Evolutionary conservation across 1,140 invertebrate genomes (phyloP).

Genomic region (Papilio aristodemus): DNA sequence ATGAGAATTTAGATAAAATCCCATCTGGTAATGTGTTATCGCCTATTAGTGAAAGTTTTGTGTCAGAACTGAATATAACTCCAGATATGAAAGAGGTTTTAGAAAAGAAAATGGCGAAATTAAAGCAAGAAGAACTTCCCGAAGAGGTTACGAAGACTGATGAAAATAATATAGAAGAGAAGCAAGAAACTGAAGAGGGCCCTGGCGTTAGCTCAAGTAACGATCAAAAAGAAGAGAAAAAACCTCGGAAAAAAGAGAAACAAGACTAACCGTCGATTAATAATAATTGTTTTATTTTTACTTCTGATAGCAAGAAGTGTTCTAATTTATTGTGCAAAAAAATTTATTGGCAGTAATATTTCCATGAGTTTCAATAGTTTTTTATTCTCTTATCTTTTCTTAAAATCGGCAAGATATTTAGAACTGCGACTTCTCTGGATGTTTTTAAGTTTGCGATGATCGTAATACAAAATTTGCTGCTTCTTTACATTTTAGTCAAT

Average conservation of each 20-base stretch:
- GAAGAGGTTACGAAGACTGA: constrained; percentile 20
- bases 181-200: constrained; percentile 20
- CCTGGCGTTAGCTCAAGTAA: not conserved
- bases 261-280: constrained; percentile 40
- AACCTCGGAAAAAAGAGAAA: constrained; percentile 52
- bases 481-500: no score
- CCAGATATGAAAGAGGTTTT: constrained; percentile 35
- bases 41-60: not conserved
- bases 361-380: no score
- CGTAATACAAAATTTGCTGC: no score
- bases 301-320: not conserved
- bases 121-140: constrained; percentile 31
- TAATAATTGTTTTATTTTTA: not conserved
- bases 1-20: constrained; percentile 31
- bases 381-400: no score
- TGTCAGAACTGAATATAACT: constrained; percentile 37
- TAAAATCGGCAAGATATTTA: no score
- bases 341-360: no score
- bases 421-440: no score
- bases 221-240: constrained; percentile 41
- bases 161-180: constrained; percentile 31
- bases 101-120: constrained; percentile 12
- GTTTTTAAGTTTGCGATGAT: no score
- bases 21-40: not conserved
- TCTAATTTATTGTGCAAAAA: not conserved